Base-by-base conservation (phyloP, 2,113 vertebrate genomes). In the Puntigrus tetrazona region DNA sequence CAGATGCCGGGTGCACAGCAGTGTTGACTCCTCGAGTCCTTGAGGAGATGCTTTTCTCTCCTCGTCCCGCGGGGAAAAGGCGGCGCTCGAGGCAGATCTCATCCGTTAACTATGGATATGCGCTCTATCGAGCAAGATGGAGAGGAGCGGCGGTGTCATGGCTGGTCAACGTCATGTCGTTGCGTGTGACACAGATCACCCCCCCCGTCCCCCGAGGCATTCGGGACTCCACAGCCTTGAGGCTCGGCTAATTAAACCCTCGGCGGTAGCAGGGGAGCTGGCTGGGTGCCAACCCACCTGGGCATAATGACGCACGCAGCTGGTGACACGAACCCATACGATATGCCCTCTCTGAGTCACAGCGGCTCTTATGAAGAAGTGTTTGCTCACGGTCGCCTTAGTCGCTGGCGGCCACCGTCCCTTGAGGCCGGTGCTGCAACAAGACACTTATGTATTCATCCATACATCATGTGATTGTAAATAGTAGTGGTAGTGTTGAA, bases 161-260 rank as follows among this genome's bases (percentile, higher is more conserved):
- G 82, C 87, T 87, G 82, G 86, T 89, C 90, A 92, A 88, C 87
- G 83, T 91, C 89, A 90, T 77, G 41, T 78, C 50, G 84, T 87
- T 78, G 13, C 87, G 87, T 87, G 88, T 89, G 89, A 92, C 91
- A 92, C 91, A 91, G 90, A 91, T 93, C 92, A 90, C 86, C 87
- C 41, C 78, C 70, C 81, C 84, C 83, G 84, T 86, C 85, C 59
- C 84, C 87, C 25, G 87, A 90, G 86, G 88, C 84, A 81, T 82
- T 77, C 47, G 80, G 84, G 87, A 88, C 82, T 65, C 86, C 88
- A 76, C 36, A 31, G 84, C 82, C 61, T 67, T 67, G 83, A 92
- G 91, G 92, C 90, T 91, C 88, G 86, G 85, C 85, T 92, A 91
- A 92, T 93, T 93, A 93, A 92, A 91, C 88, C 89, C 86, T 90